Conservation (phyloP, 2,113 vertebrate species). For the Pogonocichla stellata region DNA sequence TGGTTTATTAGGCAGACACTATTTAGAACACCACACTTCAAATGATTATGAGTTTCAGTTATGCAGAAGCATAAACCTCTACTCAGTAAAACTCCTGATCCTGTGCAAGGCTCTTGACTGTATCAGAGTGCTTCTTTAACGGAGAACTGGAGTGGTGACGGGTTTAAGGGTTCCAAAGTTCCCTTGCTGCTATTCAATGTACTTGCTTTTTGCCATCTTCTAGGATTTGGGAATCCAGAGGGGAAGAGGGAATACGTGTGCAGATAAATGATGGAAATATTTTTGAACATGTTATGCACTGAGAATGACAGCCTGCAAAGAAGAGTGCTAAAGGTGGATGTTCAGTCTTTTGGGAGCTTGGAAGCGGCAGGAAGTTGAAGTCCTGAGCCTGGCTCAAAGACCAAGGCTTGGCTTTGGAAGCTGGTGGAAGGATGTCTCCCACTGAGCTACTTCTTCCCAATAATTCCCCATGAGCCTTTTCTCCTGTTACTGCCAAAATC, state of each 20-base stretch:
- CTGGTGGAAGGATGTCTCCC: background rate
- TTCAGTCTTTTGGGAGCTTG: background rate
- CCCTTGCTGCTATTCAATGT: background rate
- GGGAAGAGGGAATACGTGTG: background rate
- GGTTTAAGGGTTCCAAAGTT: background rate
- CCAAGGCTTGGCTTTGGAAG: background rate
- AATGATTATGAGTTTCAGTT: background rate
- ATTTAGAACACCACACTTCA: background rate
- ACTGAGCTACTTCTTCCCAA: background rate
- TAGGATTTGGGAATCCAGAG: background rate
- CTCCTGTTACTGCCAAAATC: background rate
- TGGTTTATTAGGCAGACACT: background rate
- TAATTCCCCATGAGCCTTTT: background rate
- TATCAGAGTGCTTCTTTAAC: background rate
- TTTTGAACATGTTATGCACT: background rate
- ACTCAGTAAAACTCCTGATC: background rate
- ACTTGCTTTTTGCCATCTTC: background rate
- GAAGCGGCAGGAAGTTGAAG: background rate
- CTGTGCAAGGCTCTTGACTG: background rate
- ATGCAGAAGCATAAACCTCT: background rate
- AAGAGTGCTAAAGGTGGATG: background rate
- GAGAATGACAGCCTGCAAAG: background rate
- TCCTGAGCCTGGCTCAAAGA: background rate
- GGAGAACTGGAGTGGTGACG: background rate
- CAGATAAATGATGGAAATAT: background rate